These are phyloP conservation scores for Diadromus collaris DNA, from an alignment of 2,888 invertebrate species.

Conservation along the genomic window DNA sequence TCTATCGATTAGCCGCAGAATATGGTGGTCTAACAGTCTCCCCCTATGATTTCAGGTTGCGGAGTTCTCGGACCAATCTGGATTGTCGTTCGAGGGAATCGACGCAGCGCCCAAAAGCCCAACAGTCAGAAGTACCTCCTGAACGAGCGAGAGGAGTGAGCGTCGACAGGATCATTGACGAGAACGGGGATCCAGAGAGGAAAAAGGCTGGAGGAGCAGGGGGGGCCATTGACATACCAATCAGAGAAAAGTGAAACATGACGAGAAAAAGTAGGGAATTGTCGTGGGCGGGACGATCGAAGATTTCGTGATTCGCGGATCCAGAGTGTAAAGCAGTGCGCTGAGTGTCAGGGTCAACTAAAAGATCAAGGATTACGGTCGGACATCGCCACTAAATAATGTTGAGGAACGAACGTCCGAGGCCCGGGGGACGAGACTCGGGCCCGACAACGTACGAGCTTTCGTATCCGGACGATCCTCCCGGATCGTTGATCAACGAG, in stretches of 20 bases:
- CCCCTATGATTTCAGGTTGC: too few species aligned
- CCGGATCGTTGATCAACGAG: slow-evolving; percentile 29
- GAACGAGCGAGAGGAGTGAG: too few species aligned
- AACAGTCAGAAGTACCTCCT: too few species aligned
- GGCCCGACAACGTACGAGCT: slow-evolving; percentile 41
- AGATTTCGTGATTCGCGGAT: slow-evolving; percentile 69
- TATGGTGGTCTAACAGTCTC: too few species aligned
- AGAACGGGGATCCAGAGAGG: neutral
- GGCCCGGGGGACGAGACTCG: slow-evolving; percentile 43
- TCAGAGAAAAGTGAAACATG: neutral
- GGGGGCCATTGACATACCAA: too few species aligned
- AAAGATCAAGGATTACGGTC: slow-evolving; percentile 1
- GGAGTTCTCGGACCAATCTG: too few species aligned
- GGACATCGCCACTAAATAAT: slow-evolving; percentile 21
- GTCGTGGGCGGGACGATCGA: slow-evolving; percentile 65
- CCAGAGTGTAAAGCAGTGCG: neutral
- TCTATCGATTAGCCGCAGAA: too few species aligned
- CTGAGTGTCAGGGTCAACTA: neutral
- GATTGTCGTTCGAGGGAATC: too few species aligned
- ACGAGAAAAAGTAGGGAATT: slow-evolving; percentile 50
- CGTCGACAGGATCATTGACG: neutral
- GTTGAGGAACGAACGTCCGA: slow-evolving; percentile 39
- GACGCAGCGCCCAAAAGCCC: too few species aligned
- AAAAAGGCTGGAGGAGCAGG: neutral
- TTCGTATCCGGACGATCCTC: slow-evolving; percentile 48